phyloP scores from a whole-genome alignment of 92 coral and sea anemone genomes.

The Micromussa lordhowensis region DNA sequence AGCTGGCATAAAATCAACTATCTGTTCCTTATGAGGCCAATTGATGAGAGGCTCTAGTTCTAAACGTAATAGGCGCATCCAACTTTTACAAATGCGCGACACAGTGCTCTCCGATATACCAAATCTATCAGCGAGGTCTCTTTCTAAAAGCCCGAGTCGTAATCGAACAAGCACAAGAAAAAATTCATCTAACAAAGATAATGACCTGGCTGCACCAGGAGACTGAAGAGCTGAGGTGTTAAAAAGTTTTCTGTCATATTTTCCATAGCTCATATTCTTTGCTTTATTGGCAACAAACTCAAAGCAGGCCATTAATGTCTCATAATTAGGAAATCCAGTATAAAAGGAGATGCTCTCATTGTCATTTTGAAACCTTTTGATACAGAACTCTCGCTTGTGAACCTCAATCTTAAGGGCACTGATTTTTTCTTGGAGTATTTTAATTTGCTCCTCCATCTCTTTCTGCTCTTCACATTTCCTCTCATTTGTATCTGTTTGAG shows the following conservation, averaged over 20 bases:
- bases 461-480: constrained; percentile 28
- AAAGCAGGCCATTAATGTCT: constrained; percentile 68
- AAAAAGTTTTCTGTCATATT: constrained; percentile 37
- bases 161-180: constrained; percentile 55
- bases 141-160: constrained; percentile 63
- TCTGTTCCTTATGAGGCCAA: constrained; percentile 74
- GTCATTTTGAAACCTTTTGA: constrained; percentile 61
- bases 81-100: constrained; percentile 57
- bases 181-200: constrained; percentile 69
- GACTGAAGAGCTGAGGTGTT: constrained; percentile 43
- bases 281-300: constrained; percentile 65
- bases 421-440: constrained; percentile 55
- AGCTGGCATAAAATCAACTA: constrained; percentile 68
- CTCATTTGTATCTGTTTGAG: constrained; percentile 54
- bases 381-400: constrained; percentile 54
- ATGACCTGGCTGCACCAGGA: too few relatives aligned
- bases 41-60: constrained; percentile 65
- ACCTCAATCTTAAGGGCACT: constrained; percentile 54
- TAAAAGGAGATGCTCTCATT: constrained; percentile 67
- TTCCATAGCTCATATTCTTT: constrained; percentile 59
- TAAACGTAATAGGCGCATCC: constrained; percentile 56
- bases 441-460: constrained; percentile 50
- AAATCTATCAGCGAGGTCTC: constrained; percentile 71
- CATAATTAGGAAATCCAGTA: constrained; percentile 67
- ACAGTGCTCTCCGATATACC: constrained; percentile 60